Conservation (phyloP, 2,888 invertebrate genomes). For the Trichogramma dendrolimi region DNA sequence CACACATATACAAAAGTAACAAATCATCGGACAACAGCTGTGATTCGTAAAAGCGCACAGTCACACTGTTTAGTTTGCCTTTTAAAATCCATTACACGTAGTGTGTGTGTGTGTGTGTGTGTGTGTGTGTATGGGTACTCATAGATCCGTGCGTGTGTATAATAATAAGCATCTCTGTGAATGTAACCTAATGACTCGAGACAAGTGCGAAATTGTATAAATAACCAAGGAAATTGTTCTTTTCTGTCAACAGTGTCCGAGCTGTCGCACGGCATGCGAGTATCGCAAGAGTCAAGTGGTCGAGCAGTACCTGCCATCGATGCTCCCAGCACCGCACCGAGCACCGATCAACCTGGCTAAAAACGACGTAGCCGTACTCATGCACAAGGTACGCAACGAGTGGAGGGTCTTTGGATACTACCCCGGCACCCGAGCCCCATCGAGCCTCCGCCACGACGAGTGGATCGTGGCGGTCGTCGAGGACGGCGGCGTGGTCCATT, state of each 20-base stretch:
- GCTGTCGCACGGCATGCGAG: slow-evolving; percentile 44
- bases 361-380: slow-evolving; percentile 45
- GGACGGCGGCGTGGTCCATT: slow-evolving; percentile 42
- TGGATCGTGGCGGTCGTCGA: slow-evolving; percentile 46
- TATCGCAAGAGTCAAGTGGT: slow-evolving; percentile 41
- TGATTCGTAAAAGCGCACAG: no score
- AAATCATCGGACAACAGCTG: no score
- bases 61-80: no score
- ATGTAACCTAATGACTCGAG: no score
- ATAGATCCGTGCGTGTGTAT: no score
- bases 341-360: slow-evolving; percentile 41
- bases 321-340: slow-evolving; percentile 44
- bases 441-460: slow-evolving; percentile 37
- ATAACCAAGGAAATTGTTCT: no score
- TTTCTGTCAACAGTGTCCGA: slow-evolving; percentile 39
- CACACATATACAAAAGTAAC: no score
- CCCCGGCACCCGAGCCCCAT: slow-evolving; percentile 38
- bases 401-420: slow-evolving; percentile 44
- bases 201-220: no score
- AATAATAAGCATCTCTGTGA: no score
- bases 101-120: no score
- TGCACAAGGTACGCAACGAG: slow-evolving; percentile 38
- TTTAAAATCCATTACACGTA: no score
- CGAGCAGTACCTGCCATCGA: slow-evolving; percentile 45
- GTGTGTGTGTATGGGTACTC: no score